These are phyloP conservation scores for Saccostrea cuccullata DNA, from an alignment of 1,140 invertebrate genomes.

Conservation along the genomic window DNA sequence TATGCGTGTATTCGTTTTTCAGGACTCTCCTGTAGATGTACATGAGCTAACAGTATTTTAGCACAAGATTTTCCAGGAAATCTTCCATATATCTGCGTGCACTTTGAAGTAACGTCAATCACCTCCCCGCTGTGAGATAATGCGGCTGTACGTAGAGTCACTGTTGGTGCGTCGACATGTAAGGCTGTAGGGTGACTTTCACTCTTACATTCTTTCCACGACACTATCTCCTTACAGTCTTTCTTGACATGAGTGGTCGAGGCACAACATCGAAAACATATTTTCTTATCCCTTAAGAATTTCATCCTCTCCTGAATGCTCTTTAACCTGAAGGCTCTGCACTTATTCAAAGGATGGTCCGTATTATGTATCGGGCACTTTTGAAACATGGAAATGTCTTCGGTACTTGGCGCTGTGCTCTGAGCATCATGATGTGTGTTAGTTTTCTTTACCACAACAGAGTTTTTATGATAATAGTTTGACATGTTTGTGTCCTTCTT, in stretches of 20 bases:
- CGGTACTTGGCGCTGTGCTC: no score
- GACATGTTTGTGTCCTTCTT: no score
- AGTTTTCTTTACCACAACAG: no score
- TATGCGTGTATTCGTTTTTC: constrained; percentile 48
- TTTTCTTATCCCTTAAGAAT: neutral
- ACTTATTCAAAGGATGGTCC: no score
- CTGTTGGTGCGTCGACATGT: no score
- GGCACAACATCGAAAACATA: constrained; percentile 37
- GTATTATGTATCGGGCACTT: no score
- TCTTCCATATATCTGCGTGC: constrained; percentile 53
- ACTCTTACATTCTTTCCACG: no score
- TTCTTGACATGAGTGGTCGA: neutral
- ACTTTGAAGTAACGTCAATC: neutral
- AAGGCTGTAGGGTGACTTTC: no score
- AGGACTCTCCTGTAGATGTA: no score
- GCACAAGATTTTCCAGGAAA: constrained; percentile 55
- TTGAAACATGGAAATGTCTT: no score
- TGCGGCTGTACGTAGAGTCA: neutral
- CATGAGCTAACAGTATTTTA: constrained; percentile 34
- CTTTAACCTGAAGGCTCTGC: neutral
- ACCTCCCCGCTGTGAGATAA: neutral
- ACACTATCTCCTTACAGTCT: neutral
- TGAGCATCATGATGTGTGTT: no score
- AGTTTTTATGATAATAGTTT: no score
- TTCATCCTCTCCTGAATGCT: neutral